phyloP scores from a whole-genome alignment of 2,888 invertebrate species.

The Loripinus fragilis region DNA sequence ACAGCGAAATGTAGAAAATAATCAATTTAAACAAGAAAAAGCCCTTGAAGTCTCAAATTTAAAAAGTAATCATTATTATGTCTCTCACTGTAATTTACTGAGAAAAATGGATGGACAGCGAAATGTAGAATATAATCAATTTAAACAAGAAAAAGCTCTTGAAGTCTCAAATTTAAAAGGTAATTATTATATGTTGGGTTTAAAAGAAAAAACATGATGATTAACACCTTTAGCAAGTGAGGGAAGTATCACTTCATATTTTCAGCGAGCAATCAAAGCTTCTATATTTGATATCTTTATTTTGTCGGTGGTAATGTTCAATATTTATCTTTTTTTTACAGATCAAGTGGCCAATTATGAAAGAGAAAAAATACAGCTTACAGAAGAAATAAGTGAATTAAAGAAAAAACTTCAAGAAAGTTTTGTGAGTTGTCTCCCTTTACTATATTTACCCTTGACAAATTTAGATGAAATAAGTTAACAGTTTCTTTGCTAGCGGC shows the following conservation, averaged over 20 bases:
- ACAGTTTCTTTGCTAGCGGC: too few species aligned
- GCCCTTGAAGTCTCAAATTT: constrained; percentile 69
- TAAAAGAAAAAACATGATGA: too few species aligned
- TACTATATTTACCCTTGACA: too few species aligned
- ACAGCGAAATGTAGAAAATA: constrained; percentile 69
- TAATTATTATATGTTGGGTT: too few species aligned
- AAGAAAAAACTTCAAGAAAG: constrained; percentile 63
- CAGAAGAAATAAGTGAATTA: constrained; percentile 59
- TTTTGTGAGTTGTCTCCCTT: constrained; percentile 71
- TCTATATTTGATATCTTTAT: too few species aligned
- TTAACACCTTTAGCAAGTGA: too few species aligned
- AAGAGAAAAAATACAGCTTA: constrained; percentile 70
- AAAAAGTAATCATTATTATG: constrained; percentile 68
- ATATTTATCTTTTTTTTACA: constrained; percentile 37
- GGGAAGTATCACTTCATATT: too few species aligned
- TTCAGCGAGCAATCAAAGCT: too few species aligned
- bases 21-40: constrained; percentile 75
- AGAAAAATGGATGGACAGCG: constrained; percentile 64
- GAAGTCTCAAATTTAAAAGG: constrained; percentile 73
- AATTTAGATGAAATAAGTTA: too few species aligned
- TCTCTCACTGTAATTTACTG: too few species aligned
- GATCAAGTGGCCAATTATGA: constrained; percentile 71
- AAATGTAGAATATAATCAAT: constrained; percentile 70
- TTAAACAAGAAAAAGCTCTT: constrained; percentile 73
- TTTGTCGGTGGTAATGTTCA: too few species aligned